Evolutionary conservation across 1,140 invertebrate genomes (phyloP).

Genomic region (Sitobion miscanthi): DNA sequence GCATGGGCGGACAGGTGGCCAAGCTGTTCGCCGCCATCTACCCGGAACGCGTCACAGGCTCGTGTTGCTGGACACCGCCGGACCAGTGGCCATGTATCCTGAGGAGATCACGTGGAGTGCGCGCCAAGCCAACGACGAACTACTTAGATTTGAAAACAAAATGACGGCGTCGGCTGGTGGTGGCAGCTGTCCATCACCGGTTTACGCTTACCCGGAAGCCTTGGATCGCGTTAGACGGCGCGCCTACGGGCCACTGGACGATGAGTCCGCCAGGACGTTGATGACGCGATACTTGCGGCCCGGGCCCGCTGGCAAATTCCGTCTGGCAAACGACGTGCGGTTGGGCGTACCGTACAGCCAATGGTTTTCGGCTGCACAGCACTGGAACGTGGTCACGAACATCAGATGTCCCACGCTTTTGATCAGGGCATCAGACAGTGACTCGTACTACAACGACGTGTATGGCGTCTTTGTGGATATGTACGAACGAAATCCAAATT

Average conservation of each 20-base stretch:
- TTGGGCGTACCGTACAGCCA: slow-evolving; percentile 59
- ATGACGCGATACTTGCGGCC: slow-evolving; percentile 73
- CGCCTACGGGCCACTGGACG: slow-evolving; percentile 65
- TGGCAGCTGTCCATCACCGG: slow-evolving; percentile 51
- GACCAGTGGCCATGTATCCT: not conserved
- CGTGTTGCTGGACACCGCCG: slow-evolving; percentile 71
- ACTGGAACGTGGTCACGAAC: slow-evolving; percentile 57
- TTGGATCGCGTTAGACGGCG: slow-evolving; percentile 74
- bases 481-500: slow-evolving; percentile 60
- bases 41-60: slow-evolving; percentile 75
- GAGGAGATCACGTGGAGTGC: slow-evolving; percentile 57
- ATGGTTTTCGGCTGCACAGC: slow-evolving; percentile 58
- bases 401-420: slow-evolving; percentile 61
- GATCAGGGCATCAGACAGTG: slow-evolving; percentile 60
- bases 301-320: slow-evolving; percentile 61
- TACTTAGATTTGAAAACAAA: slow-evolving; percentile 56
- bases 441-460: slow-evolving; percentile 17
- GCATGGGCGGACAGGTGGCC: slow-evolving; percentile 77
- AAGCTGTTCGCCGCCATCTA: slow-evolving; percentile 80
- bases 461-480: slow-evolving; percentile 58
- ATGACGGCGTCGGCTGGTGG: slow-evolving; percentile 47
- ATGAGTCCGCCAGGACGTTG: slow-evolving; percentile 70
- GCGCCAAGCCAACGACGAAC: slow-evolving; percentile 60
- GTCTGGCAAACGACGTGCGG: slow-evolving; percentile 62
- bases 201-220: slow-evolving; percentile 66